Evolutionary conservation across 2,113 vertebrate genomes (phyloP).

Genomic region (Lagenorhynchus albirostris): DNA sequence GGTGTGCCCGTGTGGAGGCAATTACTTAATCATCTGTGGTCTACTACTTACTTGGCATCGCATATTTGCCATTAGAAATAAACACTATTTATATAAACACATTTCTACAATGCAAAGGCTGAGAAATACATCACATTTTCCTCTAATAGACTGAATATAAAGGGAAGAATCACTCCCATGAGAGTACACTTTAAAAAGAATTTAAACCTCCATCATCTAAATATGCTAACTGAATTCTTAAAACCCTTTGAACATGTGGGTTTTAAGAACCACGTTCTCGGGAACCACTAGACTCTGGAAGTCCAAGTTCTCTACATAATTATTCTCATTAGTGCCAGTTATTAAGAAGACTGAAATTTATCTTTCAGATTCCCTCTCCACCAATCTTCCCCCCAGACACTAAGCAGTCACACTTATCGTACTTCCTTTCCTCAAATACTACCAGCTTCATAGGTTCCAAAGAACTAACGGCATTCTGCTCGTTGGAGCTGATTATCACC

Average conservation of each 20-base stretch:
- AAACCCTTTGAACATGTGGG: neutral
- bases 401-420: slow-evolving; percentile 2
- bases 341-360: neutral
- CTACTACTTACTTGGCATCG: neutral
- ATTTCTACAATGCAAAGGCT: neutral
- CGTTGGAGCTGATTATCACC: slow-evolving; percentile 60
- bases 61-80: slow-evolving; percentile 40
- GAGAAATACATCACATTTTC: slow-evolving; percentile 14
- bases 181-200: neutral
- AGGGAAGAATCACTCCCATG: neutral
- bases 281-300: neutral
- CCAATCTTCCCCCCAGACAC: neutral
- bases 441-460: slow-evolving; percentile 57
- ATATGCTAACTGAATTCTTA: neutral
- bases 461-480: slow-evolving; percentile 37
- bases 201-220: slow-evolving; percentile 14
- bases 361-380: neutral
- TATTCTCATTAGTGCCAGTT: neutral
- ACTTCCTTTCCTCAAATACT: slow-evolving; percentile 29
- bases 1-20: neutral
- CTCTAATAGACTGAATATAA: slow-evolving; percentile 10
- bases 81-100: slow-evolving; percentile 22
- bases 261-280: neutral
- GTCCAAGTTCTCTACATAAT: neutral
- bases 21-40: neutral